Percentiles rank a stretch among this genome's conserved stretches.
These are phyloP conservation scores for Phyllotis vaccarum DNA, from an alignment of 2,797 vertebrate species.

Conservation along the genomic window DNA sequence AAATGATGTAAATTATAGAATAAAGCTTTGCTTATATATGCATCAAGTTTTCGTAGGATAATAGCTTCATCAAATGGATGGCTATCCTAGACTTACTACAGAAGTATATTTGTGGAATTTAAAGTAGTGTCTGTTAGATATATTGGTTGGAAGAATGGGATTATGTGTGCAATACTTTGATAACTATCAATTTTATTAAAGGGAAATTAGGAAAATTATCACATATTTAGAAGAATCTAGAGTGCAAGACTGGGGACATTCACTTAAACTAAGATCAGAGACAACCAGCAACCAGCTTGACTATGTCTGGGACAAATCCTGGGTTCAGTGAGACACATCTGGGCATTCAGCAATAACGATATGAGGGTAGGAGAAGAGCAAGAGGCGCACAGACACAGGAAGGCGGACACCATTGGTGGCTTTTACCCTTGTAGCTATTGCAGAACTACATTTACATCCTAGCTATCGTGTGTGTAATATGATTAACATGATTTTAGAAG, in stretches of 20 bases:
- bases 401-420: not conserved
- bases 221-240: not conserved
- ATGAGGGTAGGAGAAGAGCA: not conserved
- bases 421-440: not conserved
- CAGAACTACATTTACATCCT: conserved; percentile 6
- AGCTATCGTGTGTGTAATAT: not conserved
- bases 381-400: not conserved
- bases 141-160: not conserved
- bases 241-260: not conserved
- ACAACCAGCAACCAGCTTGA: not conserved
- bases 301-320: not conserved
- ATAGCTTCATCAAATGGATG: not conserved
- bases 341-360: not conserved
- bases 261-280: not conserved
- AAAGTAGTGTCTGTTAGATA: not conserved
- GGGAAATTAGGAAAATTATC: not conserved
- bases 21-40: not conserved
- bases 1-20: not conserved
- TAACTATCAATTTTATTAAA: not conserved
- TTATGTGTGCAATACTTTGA: not conserved
- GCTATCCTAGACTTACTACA: not conserved
- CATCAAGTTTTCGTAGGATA: not conserved
- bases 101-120: not conserved
- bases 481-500: conserved; percentile 65
- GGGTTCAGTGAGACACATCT: not conserved